Evolutionary conservation across 2,888 invertebrate species (phyloP), one percentile per base, ranked within the genome.

Genomic region (Phasia obesa): DNA sequence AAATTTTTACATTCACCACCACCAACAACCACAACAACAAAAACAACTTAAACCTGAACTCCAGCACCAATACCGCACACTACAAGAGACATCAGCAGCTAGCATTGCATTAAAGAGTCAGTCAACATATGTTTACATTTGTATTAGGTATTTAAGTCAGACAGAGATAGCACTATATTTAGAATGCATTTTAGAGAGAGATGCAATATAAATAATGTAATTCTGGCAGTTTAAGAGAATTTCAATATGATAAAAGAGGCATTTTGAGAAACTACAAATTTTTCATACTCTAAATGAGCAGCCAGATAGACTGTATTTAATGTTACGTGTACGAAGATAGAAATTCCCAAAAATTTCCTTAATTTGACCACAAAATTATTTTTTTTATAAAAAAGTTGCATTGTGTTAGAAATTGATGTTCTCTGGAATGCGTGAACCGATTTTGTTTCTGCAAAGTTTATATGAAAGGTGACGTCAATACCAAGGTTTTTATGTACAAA

Each of bases 41-140:
- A n/a, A 25, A 38, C 49, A 38, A 21, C n/a, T n/a, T 27, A 44
- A 49, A 62, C 53, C 60, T 62, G 49, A 31, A 73, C 59, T 73
- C 23, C 51, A 78, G 49, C 74, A 74, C 53, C 67, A 78, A 38
- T 67, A 74, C 53, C 67, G 55, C 53, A 51, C 23, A 67, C 23
- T 38, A 31, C 21, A 44, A 71, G 57, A 64, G 62, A 42, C 42
- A 82, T 19, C 77, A 64, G 49, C 67, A 81, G 17, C 15, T 31
- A 13, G 25, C 49, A 73, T 15, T 69, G 62, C 73, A 78, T 38
- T 60, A n/a, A 1, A 67, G 49, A 67, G 55, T 5, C 49, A 78
- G 38, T 15, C 15, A n/a, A 60, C 83, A 80, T 80, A 71, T 80
- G 83, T 79, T 83, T 67, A 71, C 75, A 60, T 67, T 71, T 76